A percentile compares a stretch with the other conserved stretches of the same genome.
Evolutionary conservation across 2,113 vertebrate genomes (phyloP).

Genomic region (Nothocercus julius): DNA sequence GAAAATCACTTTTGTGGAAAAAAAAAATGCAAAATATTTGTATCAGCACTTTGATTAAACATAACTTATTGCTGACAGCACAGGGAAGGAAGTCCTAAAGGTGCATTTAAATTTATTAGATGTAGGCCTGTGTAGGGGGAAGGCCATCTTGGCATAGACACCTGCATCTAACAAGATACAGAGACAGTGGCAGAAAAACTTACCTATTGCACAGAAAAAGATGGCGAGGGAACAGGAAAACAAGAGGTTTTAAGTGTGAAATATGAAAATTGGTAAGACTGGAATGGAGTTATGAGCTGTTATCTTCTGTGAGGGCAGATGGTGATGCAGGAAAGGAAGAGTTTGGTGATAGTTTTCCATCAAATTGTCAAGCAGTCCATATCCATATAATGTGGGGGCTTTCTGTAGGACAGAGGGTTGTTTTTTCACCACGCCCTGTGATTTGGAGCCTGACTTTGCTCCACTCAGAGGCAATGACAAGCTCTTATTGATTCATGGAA

Average conservation of each 20-base stretch:
- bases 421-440: neutral
- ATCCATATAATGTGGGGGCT: neutral
- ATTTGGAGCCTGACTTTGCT: neutral
- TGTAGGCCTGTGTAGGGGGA: neutral
- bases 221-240: neutral
- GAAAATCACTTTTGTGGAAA: neutral
- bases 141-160: neutral
- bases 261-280: neutral
- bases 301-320: neutral
- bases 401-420: neutral
- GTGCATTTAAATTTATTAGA: neutral
- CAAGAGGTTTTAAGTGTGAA: neutral
- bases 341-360: accelerated
- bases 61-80: neutral
- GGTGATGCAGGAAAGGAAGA: neutral
- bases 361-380: neutral
- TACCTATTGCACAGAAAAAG: neutral
- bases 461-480: neutral
- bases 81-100: neutral
- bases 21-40: neutral
- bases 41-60: neutral
- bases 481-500: constrained; percentile 32
- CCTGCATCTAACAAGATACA: neutral
- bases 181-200: neutral
- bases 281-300: neutral